phyloP scores from a whole-genome alignment of 2,888 invertebrate genomes.

The Sturmia bella region DNA sequence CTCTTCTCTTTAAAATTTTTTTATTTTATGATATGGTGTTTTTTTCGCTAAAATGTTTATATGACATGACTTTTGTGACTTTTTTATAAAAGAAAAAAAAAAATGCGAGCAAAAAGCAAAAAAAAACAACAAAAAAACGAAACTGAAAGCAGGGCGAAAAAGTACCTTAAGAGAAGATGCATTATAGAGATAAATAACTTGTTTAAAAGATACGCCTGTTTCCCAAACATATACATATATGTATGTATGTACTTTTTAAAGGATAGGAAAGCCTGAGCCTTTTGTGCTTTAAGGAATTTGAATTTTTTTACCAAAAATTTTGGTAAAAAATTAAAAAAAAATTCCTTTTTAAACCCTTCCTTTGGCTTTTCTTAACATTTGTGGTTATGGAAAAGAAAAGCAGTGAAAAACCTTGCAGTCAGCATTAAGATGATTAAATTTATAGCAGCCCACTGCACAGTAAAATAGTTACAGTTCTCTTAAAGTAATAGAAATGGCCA shows the following conservation, averaged over 20 bases:
- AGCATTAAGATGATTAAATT: slow-evolving; percentile 21
- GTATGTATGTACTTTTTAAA: no score
- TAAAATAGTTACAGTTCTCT: slow-evolving; percentile 1
- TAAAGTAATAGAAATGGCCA: slow-evolving; percentile 43
- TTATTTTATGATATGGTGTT: neutral
- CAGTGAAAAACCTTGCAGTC: neutral
- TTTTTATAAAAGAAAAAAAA: slow-evolving; percentile 19
- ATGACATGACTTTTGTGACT: slow-evolving; percentile 55
- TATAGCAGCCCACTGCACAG: slow-evolving; percentile 33
- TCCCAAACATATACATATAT: no score
- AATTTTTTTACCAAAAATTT: no score
- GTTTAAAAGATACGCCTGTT: no score
- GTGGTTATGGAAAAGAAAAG: neutral
- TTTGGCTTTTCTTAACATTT: slow-evolving; percentile 24
- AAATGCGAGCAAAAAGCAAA: neutral
- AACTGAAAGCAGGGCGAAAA: no score
- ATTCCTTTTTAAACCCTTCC: slow-evolving; percentile 9
- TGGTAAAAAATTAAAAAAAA: no score
- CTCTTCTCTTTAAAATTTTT: slow-evolving; percentile 12
- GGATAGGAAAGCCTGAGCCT: no score
- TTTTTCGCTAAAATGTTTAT: slow-evolving; percentile 21
- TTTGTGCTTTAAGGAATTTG: no score
- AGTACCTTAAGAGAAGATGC: no score
- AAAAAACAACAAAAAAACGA: neutral
- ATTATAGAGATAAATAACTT: no score